Base-by-base conservation (phyloP, 2,113 vertebrate species). In the Pollachius pollachius region DNA sequence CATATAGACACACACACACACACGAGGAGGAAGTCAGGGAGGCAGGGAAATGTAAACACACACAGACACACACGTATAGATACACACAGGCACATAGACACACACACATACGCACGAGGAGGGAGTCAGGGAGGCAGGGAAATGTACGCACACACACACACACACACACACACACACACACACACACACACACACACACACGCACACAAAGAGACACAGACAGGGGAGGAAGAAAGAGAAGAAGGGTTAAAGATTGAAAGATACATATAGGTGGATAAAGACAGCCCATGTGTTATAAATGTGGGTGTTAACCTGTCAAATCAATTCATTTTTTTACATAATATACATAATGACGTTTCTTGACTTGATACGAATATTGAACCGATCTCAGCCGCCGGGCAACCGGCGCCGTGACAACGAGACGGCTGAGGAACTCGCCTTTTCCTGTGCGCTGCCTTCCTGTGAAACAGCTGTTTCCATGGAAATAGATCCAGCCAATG, bases 401-500 rank as follows among this genome's bases (percentile, higher is more conserved):
- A 48, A 12, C 41, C 5, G 2, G 41, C 11, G 41, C 8, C 41
- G 8, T 48, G 59, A 25, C 21, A 25, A 19, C n/a, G 21, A 25
- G 7, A n/a, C 23, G 19, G 11, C 54, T 2, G 16, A 25, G n/a
- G 2, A 15, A 79, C 78, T 72, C 87, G 85, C 92, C 86, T 91
- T 81, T 91, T 91, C 73, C 85, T 89, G 65, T 80, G 88, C 5
- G 84, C 56, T 13, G 82, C 66, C 73, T 91, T 90, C 64, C 88
- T 83, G 76, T 85, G 88, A 30, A 89, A 80, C 52, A 91, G 77
- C 77, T 86, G 91, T 52, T 95, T 92, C 90, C 93, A 90, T 59
- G 94, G 91, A 83, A 98, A 86, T 69, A 97, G 90, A 64, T 92
- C 88, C 64, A 97, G 86, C 97, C 97, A 99, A 80, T 94, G 97